Evolutionary conservation across 2,888 invertebrate species (phyloP).

Genomic region (Mythimna loreyi): DNA sequence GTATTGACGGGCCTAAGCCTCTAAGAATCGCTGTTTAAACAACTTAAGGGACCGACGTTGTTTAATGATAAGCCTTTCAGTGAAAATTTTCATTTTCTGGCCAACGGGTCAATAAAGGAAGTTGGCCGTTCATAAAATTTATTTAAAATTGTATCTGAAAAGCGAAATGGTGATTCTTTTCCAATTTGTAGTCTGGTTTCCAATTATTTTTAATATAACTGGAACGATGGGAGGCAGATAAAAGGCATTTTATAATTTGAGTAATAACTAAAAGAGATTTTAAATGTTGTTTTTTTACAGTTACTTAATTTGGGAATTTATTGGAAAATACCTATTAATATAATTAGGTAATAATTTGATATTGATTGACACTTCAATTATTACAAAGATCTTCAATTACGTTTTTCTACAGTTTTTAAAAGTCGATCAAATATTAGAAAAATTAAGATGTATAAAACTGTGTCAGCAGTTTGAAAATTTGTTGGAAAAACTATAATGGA

Average conservation of each 20-base stretch:
- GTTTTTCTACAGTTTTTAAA: neutral
- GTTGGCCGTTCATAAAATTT: slow-evolving; percentile 49
- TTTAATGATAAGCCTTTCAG: slow-evolving; percentile 70
- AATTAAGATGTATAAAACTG: neutral
- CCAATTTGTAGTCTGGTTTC: slow-evolving; percentile 57
- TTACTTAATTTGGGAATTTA: slow-evolving; percentile 3
- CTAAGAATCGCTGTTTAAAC: slow-evolving; percentile 66
- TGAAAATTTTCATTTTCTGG: slow-evolving; percentile 58
- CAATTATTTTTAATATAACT: slow-evolving; percentile 62
- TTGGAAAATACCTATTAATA: neutral
- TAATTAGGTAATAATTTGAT: neutral
- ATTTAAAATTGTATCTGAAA: slow-evolving; percentile 58
- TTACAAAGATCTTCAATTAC: neutral
- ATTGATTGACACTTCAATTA: neutral
- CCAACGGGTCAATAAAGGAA: slow-evolving; percentile 53
- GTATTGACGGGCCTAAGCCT: slow-evolving; percentile 78
- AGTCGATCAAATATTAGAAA: slow-evolving; percentile 8
- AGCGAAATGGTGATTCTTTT: slow-evolving; percentile 54
- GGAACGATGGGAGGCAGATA: slow-evolving; percentile 47
- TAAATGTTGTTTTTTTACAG: neutral
- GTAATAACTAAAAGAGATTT: slow-evolving; percentile 32
- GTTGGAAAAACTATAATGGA: slow-evolving; percentile 31
- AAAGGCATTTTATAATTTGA: slow-evolving; percentile 54
- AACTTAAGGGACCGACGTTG: slow-evolving; percentile 73
- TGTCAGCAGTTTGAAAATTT: slow-evolving; percentile 25